Base-by-base conservation (phyloP, 2,888 invertebrate species). In the Gymnosoma rotundatum region DNA sequence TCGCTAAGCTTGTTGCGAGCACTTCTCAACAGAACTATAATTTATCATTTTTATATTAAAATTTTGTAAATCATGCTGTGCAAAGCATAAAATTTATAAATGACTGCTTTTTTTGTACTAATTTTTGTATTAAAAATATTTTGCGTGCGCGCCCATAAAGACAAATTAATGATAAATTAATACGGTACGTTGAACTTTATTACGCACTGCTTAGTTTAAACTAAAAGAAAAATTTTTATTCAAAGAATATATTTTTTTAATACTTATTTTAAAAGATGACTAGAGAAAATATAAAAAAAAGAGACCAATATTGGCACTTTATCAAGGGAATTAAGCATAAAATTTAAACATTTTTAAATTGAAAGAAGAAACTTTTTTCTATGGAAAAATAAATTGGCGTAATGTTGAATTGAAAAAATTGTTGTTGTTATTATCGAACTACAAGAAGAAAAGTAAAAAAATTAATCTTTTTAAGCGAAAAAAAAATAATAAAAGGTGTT, bases 141-240 rank as follows among this genome's bases (percentile, higher is more conserved):
- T 54, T 70, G 45, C 12, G n/a, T 63, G 16, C n/a, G 16, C 63
- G 20, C 63, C 61, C 20, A 36, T 45, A 48, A 20, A 52, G 42
- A 61, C 36, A 70, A 70, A 81, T 81, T 76, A 74, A 76, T 72
- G 45, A 45, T 50, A 52, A 75, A 58, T 32, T 76, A 38, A 58
- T 50, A 69, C 50, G 81, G 81, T 76, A 82, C 81, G 72, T 76
- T 76, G 81, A 82, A 76, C 81, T 72, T 73, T 67, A n/a, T 10
- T 58, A 64, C 61, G 78, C 78, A 54, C 66, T 52, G 66, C 66
- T 73, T 36, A 79, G 54, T 60, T 56, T 25, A 52, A 66, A 66
- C 48, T 61, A 60, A 67, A 54, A 36, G n/a, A 50, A 58, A 48
- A 20, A 45, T 32, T 25, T 63, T 42, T 52, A 45, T 12, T 20